Evolutionary conservation across 2,888 invertebrate genomes (phyloP).

Genomic region (Diploptera punctata): DNA sequence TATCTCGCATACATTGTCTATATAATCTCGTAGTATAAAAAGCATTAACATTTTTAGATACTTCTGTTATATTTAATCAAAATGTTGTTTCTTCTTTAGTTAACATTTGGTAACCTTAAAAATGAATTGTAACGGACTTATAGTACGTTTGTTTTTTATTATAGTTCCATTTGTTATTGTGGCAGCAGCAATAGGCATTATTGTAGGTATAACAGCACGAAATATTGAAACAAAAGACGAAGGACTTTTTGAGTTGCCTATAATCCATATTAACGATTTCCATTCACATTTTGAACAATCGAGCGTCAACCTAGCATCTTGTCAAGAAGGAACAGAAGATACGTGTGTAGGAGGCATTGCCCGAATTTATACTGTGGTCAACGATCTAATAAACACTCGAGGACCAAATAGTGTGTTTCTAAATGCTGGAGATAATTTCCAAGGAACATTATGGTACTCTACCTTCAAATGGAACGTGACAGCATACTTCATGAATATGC

Average conservation of each 20-base stretch:
- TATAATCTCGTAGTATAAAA: no score
- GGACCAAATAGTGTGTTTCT: constrained; percentile 69
- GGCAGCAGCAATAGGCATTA: no score
- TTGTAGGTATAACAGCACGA: no score
- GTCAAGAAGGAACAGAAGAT: constrained; percentile 17
- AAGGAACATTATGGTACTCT: constrained; percentile 86
- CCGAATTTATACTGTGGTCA: constrained; percentile 33
- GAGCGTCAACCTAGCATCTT: constrained; percentile 29
- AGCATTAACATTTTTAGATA: no score
- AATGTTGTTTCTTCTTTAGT: no score
- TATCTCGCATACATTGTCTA: no score
- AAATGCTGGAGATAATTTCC: constrained; percentile 85
- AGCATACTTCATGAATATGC: constrained; percentile 74
- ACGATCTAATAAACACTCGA: constrained; percentile 3
- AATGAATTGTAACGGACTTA: no score
- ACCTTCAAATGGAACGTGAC: constrained; percentile 67
- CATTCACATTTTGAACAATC: constrained; percentile 52
- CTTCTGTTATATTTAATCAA: no score
- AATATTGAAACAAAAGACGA: not conserved
- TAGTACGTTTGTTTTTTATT: no score
- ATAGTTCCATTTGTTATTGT: no score
- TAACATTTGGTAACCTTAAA: no score
- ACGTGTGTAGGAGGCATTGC: constrained; percentile 43
- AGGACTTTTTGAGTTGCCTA: constrained; percentile 47
- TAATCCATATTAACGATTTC: constrained; percentile 57